phyloP scores from a whole-genome alignment of 2,113 vertebrate genomes.

The Ctenomys sociabilis region DNA sequence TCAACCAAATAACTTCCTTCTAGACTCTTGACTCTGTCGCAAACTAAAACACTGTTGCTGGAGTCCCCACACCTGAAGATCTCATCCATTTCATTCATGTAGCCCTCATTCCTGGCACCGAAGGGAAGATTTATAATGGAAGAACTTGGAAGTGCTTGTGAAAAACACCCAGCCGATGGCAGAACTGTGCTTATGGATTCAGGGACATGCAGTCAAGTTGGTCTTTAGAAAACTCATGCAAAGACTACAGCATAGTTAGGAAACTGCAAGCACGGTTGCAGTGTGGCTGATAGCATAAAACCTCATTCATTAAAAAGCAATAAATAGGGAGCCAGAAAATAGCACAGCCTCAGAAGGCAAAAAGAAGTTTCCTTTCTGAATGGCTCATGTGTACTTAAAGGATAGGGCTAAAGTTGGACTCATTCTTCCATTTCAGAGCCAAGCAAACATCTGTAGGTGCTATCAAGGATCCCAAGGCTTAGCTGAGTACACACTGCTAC shows the following conservation, averaged over 20 bases:
- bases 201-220: background rate
- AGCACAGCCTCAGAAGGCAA: background rate
- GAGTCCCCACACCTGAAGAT: background rate
- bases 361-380: background rate
- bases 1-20: background rate
- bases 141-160: fast-evolving
- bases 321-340: background rate
- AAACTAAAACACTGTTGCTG: background rate
- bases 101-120: background rate
- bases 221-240: background rate
- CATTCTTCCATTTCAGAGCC: background rate
- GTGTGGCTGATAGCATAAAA: background rate
- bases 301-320: background rate
- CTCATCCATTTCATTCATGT: background rate
- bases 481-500: background rate
- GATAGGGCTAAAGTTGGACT: background rate
- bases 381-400: background rate
- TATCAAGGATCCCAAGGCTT: background rate
- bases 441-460: background rate
- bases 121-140: background rate
- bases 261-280: background rate
- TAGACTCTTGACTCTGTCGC: background rate
- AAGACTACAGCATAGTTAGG: background rate
- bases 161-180: background rate
- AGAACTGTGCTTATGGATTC: background rate